Evolutionary conservation across 2,888 invertebrate species (phyloP), one percentile per base, ranked within the genome.

Genomic region (Acanthosepion pharaonis): DNA sequence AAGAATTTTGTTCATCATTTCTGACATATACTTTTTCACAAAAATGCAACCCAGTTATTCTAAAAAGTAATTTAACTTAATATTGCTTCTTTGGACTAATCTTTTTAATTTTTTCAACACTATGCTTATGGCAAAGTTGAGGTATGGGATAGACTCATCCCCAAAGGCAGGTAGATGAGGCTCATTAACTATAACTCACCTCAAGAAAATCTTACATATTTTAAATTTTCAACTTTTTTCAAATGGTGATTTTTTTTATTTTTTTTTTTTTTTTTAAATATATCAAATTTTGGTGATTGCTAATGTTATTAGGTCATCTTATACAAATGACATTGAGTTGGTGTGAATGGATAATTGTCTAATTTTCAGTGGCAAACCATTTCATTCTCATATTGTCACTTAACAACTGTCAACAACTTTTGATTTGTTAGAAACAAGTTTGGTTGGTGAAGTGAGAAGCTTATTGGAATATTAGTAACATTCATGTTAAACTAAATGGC

Each of bases 101-200:
- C n/a, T 78, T n/a, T 78, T 78, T n/a, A 11, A 33, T 78, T 78
- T 78, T n/a, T n/a, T 28, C 48, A 53, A 28, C 8, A 53, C 4
- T 51, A 49, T n/a, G 48, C 33, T 59, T n/a, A n/a, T 28, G 28
- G 33, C 51, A 94, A 55, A 94, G 42, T 94, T 48, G 48, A 94
- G 25, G 59, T 51, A 6, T 0, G n/a, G 49, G 33, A 53, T 93
- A 18, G n/a, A 51, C 25, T 53, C 48, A 93, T 49, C 28, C 93
- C 28, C 11, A 93, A 53, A 93, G 93, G 93, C 51, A 53, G 93
- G 93, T 49, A 53, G 93, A 48, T 49, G 93, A 53, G 93, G 93
- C 78, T 78, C n/a, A 33, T n/a, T 78, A 78, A n/a, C 5, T 78
- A n/a, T 33, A n/a, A 78, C 78, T 78, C 78, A 78, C 78, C 78